Evolutionary conservation across 2,797 vertebrate genomes (phyloP).

Genomic region (Eulemur albifrons): DNA sequence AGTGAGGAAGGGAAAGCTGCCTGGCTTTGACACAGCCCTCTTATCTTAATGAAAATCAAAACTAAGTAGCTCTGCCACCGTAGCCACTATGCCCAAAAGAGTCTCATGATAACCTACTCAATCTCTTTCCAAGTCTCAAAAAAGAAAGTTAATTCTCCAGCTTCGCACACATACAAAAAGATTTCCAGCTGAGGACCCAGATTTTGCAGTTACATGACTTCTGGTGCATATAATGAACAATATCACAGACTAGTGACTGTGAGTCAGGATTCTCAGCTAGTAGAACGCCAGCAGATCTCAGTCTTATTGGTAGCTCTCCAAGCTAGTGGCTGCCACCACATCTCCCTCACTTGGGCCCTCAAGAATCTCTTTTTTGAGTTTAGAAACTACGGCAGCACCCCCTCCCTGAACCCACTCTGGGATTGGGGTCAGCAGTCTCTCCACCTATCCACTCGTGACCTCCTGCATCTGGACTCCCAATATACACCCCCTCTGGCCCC

Average conservation of each 20-base stretch:
- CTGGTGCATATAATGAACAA: neutral
- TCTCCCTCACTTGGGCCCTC: neutral
- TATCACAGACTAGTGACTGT: neutral
- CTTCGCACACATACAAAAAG: neutral
- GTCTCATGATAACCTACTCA: constrained; percentile 27
- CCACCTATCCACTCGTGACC: neutral
- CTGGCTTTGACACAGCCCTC: constrained; percentile 28
- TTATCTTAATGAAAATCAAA: constrained; percentile 68
- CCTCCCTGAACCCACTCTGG: neutral
- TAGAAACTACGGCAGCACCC: neutral
- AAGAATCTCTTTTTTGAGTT: neutral
- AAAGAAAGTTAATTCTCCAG: constrained; percentile 36
- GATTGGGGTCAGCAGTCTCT: neutral
- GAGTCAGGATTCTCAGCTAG: neutral
- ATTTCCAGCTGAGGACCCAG: neutral
- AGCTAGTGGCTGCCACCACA: neutral
- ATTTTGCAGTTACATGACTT: neutral
- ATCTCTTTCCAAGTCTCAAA: constrained; percentile 10
- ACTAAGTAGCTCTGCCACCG: neutral
- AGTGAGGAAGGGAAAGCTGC: neutral
- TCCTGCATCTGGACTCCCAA: neutral
- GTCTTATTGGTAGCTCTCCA: neutral
- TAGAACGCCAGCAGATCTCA: neutral
- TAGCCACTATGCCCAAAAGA: neutral
- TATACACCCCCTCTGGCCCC: neutral